phyloP scores from a whole-genome alignment of 2,797 vertebrate genomes.

The Danio choprae region DNA sequence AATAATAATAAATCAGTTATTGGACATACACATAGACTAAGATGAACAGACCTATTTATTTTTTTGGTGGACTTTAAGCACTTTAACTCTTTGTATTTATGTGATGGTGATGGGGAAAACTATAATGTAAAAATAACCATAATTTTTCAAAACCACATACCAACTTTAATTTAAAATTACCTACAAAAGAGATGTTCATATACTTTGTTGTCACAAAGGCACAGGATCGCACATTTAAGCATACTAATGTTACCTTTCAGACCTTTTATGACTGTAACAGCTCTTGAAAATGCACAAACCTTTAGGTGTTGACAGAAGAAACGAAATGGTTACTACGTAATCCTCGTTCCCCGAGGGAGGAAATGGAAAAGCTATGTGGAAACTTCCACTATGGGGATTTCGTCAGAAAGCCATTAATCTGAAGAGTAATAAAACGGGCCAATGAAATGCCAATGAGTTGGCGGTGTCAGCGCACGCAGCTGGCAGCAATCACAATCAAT shows the following conservation, averaged over 20 bases:
- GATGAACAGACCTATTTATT: neutral
- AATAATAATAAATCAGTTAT: too few species aligned
- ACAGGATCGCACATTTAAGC: neutral
- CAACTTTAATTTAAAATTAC: neutral
- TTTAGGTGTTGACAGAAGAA: neutral
- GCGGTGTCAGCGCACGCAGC: too few species aligned
- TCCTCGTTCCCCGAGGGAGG: too few species aligned
- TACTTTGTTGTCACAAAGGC: neutral
- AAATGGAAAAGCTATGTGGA: too few species aligned
- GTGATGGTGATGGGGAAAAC: neutral
- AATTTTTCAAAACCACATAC: neutral
- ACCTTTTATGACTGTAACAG: neutral
- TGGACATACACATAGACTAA: too few species aligned
- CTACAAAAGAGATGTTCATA: neutral
- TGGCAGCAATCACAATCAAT: too few species aligned
- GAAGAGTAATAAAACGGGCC: too few species aligned
- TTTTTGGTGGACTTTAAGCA: neutral
- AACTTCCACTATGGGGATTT: too few species aligned
- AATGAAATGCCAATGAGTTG: too few species aligned
- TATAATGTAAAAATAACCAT: conserved; percentile 4
- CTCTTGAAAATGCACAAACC: neutral
- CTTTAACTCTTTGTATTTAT: neutral
- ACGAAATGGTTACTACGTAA: too few species aligned
- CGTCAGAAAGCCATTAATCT: too few species aligned
- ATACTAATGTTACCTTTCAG: neutral